Evolutionary conservation across 92 coral and sea anemone species (phyloP), one percentile per base, ranked within the genome.

Genomic region (Virgularia gustaviana): DNA sequence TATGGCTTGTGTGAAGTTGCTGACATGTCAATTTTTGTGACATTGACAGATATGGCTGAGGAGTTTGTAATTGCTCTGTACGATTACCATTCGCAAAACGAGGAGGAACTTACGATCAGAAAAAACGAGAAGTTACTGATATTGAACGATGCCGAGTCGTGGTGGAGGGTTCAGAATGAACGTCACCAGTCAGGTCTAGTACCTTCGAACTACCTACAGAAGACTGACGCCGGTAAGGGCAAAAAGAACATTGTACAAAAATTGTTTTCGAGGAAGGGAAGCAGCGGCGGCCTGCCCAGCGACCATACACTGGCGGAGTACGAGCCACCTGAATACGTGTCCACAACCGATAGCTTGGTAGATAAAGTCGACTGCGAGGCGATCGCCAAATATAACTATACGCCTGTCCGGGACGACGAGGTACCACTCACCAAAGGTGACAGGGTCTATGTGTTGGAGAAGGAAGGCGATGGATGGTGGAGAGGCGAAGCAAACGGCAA

Each of bases 401-500:
- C 83, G 31, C 96, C 99, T 0, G 81, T 80, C 60, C 80, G 87
- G 55, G 87, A 85, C 13, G 99, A 94, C 72, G 99, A 94, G 70
- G 85, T 94, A 34, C 85, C 77, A 53, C 83, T 94, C 54, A 89
- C 78, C 29, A 87, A 90, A 34, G 94, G 96, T 12, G 96, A 94
- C 76, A 63, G 61, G 64, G 72, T 94, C 12, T 73, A 79, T 47
- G 99, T 94, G 37, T 63, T 94, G 66, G 99, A 94, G 68, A 94
- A 87, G 57, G 91, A 94, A 57, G 86, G 83, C 31, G 99, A 94
- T 67, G 99, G 98, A 0, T 92, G 98, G 98, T 92, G 98, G 98
- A 84, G 88, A 59, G 98, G 98, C 13, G 82, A 83, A 6, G 67
- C 85, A 36, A 86, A 89, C 28, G 70, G 34, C 20, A 81, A 71